Evolutionary conservation across 2,113 vertebrate genomes (phyloP).

Genomic region (Calonectris borealis): DNA sequence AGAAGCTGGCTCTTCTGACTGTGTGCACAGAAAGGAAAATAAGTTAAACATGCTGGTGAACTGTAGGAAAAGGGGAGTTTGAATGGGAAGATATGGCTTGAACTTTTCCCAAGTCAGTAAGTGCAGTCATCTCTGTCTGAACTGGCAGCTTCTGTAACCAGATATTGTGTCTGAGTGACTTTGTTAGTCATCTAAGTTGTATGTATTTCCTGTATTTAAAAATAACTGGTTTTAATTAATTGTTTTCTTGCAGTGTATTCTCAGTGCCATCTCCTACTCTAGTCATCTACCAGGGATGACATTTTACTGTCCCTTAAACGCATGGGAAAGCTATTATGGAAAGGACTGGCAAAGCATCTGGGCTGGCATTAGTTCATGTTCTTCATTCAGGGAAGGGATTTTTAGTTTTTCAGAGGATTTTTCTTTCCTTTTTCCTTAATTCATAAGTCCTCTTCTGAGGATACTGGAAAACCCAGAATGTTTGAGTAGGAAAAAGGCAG

Average conservation of each 20-base stretch:
- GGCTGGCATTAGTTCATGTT: neutral
- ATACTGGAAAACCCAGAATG: neutral
- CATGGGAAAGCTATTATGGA: neutral
- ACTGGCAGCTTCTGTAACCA: neutral
- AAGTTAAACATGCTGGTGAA: fast-evolving
- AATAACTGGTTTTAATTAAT: neutral
- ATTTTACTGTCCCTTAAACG: neutral
- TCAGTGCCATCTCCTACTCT: neutral
- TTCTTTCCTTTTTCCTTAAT: neutral
- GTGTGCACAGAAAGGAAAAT: neutral
- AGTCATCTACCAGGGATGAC: neutral
- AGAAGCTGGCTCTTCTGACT: neutral
- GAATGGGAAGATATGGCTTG: neutral
- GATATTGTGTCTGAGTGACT: neutral
- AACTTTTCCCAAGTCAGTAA: neutral
- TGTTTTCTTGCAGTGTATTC: fast-evolving
- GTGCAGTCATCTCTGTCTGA: neutral
- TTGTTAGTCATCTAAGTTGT: neutral
- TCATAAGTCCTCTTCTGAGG: neutral
- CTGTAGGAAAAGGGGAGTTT: neutral
- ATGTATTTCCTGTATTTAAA: neutral
- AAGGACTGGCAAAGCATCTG: neutral
- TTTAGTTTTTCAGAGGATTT: neutral
- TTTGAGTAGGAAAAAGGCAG: neutral
- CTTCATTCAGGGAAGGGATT: neutral